phyloP scores from a whole-genome alignment of 2,797 vertebrate species.

The Bovichtus variegatus region DNA sequence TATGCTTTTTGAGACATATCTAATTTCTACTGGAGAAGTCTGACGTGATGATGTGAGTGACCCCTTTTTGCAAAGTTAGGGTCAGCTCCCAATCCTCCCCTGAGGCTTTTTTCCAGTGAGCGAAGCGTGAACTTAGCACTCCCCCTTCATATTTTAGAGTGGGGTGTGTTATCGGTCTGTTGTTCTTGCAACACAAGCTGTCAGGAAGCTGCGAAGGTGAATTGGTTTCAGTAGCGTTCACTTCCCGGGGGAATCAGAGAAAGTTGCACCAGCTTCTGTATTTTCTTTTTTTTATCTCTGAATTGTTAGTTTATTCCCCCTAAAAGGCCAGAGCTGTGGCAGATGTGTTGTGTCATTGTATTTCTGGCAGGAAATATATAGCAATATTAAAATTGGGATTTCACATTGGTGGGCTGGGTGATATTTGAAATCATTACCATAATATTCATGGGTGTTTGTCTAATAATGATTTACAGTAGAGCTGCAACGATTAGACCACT shows the following conservation, averaged over 20 bases:
- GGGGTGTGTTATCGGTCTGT: slow-evolving; percentile 63
- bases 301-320: slow-evolving; percentile 17
- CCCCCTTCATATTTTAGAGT: slow-evolving; percentile 61
- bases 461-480: background rate
- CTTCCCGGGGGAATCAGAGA: slow-evolving; percentile 34
- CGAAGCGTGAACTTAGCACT: slow-evolving; percentile 57
- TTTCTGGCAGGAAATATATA: background rate
- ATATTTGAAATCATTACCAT: background rate
- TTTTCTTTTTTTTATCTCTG: slow-evolving; percentile 51
- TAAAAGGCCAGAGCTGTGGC: background rate
- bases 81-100: slow-evolving; percentile 51
- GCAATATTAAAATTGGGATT: background rate
- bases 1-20: slow-evolving; percentile 51
- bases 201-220: slow-evolving; percentile 61
- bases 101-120: slow-evolving; percentile 38
- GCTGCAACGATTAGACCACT: no score
- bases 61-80: slow-evolving; percentile 50
- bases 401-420: no score
- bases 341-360: slow-evolving; percentile 22
- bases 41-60: slow-evolving; percentile 63
- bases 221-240: slow-evolving; percentile 66
- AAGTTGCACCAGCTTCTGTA: slow-evolving; percentile 45
- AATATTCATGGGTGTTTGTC: background rate
- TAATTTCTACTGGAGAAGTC: slow-evolving; percentile 61
- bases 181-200: slow-evolving; percentile 79